Base-by-base conservation (phyloP, 2,113 vertebrate species). In the Vanacampus margaritifer region DNA sequence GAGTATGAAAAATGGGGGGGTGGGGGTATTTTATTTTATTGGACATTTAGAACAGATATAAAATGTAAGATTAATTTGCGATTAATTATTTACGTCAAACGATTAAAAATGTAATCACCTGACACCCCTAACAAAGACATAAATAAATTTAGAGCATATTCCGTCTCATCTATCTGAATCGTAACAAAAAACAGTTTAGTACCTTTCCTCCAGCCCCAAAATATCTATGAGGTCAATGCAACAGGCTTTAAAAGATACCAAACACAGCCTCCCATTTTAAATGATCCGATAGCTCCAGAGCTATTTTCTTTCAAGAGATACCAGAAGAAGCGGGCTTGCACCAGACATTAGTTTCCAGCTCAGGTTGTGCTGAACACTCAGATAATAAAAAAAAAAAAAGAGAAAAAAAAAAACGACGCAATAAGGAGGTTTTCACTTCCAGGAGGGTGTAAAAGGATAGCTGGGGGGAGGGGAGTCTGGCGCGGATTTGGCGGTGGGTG, bases 361-460 rank as follows among this genome's bases (percentile, higher is more conserved):
- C 72, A 57, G 39, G 67, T 41, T 41, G 39, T 72, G 80, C 80
- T 77, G 77, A 84, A 88, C 76, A 76, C 58, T 81, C 68, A 63
- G 10, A 61, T 39, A 19, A 5, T 17, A 17, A 54, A 54, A 19
- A 1, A 46, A 46, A 6, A 13, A n/a, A 63, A 79, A 76, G 1
- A 45, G 4, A 2, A 17, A 60, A 60, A 12, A 65, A 80, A 78
- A 79, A 87, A 84, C 82, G 76, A 77, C 87, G 76, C 73, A 74
- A 79, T 79, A 76, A 82, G 79, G 83, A 83, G 75, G 81, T 84
- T 81, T 77, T 74, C 72, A 76, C 76, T 83, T 79, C 80, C 74
- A 81, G 81, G 82, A 87, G 80, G 80, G 84, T 86, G 85, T 83
- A 84, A 88, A 86, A 71, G 78, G 73, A 85, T 83, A 76, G 84